phyloP scores from a whole-genome alignment of 2,797 vertebrate genomes.

The Lepidocolaptes lacrymiger region DNA sequence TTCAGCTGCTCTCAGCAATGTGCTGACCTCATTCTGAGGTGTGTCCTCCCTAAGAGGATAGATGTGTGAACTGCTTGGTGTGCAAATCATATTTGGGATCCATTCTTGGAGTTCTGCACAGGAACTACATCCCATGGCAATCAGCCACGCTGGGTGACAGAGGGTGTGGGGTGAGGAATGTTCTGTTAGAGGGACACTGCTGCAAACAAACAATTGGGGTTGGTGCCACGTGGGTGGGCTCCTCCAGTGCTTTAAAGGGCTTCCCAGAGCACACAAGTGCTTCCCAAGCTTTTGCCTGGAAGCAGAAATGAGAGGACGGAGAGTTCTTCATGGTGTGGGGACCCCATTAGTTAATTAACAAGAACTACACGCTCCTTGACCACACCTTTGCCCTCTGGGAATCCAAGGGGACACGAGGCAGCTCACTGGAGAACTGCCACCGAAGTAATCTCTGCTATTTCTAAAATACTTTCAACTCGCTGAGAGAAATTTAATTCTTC shows the following conservation, averaged over 20 bases:
- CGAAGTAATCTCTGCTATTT: neutral
- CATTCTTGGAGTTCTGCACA: neutral
- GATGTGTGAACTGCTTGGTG: neutral
- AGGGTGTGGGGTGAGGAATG: neutral
- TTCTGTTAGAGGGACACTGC: neutral
- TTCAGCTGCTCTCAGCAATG: neutral
- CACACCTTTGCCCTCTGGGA: neutral
- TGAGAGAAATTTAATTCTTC: slow-evolving; percentile 38
- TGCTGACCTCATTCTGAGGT: neutral
- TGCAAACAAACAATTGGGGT: neutral
- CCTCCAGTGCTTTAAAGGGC: neutral
- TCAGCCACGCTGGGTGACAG: neutral
- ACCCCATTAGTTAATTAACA: neutral
- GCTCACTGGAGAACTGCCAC: neutral
- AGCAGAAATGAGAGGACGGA: neutral
- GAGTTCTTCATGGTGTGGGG: neutral
- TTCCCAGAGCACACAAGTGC: neutral
- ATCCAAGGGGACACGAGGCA: neutral
- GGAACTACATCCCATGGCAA: neutral
- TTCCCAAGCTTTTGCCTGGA: slow-evolving; percentile 12
- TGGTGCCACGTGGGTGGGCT: slow-evolving; percentile 23
- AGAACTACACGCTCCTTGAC: neutral
- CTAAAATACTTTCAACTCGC: slow-evolving; percentile 13
- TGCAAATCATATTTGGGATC: neutral
- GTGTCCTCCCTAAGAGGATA: neutral